A percentile compares a stretch with the other conserved stretches of the same genome.
These are phyloP conservation scores for Morelia viridis DNA, from an alignment of 2,797 vertebrate species.

Conservation along the genomic window DNA sequence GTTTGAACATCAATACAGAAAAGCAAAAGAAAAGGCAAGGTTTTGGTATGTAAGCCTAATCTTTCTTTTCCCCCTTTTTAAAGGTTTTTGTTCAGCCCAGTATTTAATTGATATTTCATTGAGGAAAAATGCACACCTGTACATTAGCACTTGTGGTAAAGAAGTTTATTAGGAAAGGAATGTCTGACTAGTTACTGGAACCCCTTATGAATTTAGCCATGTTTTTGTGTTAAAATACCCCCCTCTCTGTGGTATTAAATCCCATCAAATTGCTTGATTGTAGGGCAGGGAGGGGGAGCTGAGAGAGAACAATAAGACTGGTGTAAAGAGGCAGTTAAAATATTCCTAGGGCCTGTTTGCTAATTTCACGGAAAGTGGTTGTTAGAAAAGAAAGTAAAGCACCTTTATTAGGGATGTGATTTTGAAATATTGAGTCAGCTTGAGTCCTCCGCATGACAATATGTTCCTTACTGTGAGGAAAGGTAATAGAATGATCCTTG, in stretches of 20 bases:
- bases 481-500: background rate
- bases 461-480: background rate
- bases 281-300: background rate
- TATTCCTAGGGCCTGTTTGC: constrained; percentile 33
- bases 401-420: constrained; percentile 9
- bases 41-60: constrained; percentile 45
- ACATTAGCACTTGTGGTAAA: constrained; percentile 60
- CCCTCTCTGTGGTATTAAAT: constrained; percentile 44
- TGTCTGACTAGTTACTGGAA: constrained; percentile 66
- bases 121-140: constrained; percentile 70
- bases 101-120: constrained; percentile 58
- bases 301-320: background rate
- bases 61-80: constrained; percentile 29
- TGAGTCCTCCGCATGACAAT: background rate
- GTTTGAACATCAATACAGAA: constrained; percentile 27
- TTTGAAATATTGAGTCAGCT: constrained; percentile 19
- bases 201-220: constrained; percentile 48
- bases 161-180: constrained; percentile 68
- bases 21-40: constrained; percentile 17
- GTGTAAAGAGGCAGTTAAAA: constrained; percentile 42
- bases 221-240: constrained; percentile 60
- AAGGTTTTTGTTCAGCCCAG: constrained; percentile 42
- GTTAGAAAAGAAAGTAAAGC: constrained; percentile 29
- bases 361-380: constrained; percentile 1
- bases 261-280: constrained; percentile 42